Base-by-base conservation (phyloP, 1,140 invertebrate genomes). In the Aplysia californica region DNA sequence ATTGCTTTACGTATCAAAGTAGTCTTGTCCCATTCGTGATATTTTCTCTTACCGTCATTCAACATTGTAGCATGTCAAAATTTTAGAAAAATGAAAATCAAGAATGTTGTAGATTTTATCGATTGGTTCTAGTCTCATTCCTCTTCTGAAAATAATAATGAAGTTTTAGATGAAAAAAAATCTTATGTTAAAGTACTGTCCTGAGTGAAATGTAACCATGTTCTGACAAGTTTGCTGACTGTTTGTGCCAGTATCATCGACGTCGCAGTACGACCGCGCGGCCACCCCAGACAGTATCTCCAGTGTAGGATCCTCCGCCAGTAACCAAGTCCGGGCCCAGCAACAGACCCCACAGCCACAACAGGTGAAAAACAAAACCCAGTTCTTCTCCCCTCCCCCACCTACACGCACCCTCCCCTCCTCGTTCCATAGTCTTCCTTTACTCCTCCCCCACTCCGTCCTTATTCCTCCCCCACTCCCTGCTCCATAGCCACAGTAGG, bases 241-340 rank as follows among this genome's bases (percentile, higher is more conserved):
- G 44, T 50, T 50, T 15, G n/a, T 18, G 10, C 58, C 26, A 21
- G 58, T 61, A 4, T 66, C 58, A 6, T 26, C 71, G 65, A 18
- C 71, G 2, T 65, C 71, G 6, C 35, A 44, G 35, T 74, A 41
- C 68, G 85, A 85, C 5, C 64, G 85, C 65, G 72, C 86, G 41
- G 86, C 82, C 20, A 86, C 85, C 29, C 85, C 87, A 29, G 87
- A 88, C 76, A 87, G 86, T 77, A 77, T 86, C 26, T 86, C 86
- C 15, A 88, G 87, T 78, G 76, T 84, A 74, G 84, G 86, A 20
- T 88, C 87, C 31, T 82, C 86, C 10, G 73, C 82, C 33, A 86
- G 83, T 61, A 77, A 78, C 55, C 74, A 80, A 65, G 65, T 70
- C 15, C 69, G 75, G 39, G 75, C 55, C 39, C 83, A 81, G 68